Conservation (phyloP, 2,888 invertebrate genomes). For the Pristionchus arcanus region DNA sequence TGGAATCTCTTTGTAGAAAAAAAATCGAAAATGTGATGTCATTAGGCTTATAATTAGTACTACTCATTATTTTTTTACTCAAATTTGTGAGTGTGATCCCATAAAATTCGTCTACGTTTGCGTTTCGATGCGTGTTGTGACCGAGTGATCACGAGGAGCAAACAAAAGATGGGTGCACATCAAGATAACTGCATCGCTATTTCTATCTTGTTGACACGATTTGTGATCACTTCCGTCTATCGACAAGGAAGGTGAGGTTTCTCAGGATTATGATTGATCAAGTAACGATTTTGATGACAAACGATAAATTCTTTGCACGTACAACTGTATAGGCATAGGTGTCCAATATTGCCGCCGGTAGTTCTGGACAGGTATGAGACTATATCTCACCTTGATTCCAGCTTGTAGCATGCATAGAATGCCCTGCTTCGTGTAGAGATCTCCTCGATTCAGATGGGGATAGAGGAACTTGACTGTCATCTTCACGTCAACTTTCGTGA, state of each 20-base stretch:
- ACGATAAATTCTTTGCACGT: too few species aligned
- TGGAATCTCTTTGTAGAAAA: too few species aligned
- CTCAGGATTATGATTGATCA: not conserved
- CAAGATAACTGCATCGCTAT: not conserved
- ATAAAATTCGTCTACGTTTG: too few species aligned
- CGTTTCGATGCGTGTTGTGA: not conserved
- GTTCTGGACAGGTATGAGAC: too few species aligned
- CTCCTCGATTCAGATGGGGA: conserved; percentile 79
- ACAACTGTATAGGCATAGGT: too few species aligned
- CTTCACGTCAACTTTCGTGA: conserved; percentile 79
- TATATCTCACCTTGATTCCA: conserved; percentile 68
- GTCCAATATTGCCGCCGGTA: too few species aligned
- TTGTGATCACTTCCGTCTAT: not conserved
- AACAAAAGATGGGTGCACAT: not conserved
- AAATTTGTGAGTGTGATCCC: too few species aligned
- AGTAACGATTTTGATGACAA: too few species aligned
- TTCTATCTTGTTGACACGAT: not conserved
- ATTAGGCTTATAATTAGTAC: too few species aligned
- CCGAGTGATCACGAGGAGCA: not conserved
- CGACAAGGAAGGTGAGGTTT: not conserved
- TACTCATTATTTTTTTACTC: too few species aligned
- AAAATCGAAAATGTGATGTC: too few species aligned
- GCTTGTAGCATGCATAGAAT: conserved; percentile 79
- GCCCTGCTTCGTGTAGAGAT: conserved; percentile 79
- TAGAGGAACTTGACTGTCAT: conserved; percentile 80